These are phyloP conservation scores for Rhea pennata DNA, from an alignment of 2,113 vertebrate genomes.

Conservation along the genomic window DNA sequence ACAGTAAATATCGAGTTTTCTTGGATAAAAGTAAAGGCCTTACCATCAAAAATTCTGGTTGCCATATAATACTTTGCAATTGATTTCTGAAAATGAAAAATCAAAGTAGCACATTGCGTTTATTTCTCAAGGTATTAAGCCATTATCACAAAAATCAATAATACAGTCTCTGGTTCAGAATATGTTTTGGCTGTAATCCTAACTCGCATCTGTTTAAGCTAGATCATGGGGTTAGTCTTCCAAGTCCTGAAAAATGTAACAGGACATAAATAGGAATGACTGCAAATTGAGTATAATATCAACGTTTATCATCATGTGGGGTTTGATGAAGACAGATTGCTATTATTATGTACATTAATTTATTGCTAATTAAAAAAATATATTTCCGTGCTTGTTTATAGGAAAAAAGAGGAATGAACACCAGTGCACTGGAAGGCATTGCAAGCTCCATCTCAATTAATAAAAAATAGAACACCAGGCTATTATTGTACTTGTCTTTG, in stretches of 20 bases:
- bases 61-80: neutral
- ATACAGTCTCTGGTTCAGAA: neutral
- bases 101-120: neutral
- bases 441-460: conserved; percentile 56
- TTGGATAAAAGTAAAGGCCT: neutral
- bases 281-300: conserved; percentile 6
- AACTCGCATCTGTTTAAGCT: neutral
- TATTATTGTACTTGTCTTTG: conserved; percentile 32
- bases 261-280: neutral
- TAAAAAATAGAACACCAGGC: conserved; percentile 45
- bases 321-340: conserved; percentile 13
- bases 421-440: neutral
- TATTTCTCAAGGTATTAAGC: neutral
- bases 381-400: conserved; percentile 56
- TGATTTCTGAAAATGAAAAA: conserved; percentile 25
- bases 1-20: neutral
- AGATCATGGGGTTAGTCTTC: conserved; percentile 7
- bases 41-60: neutral
- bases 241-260: conserved; percentile 20
- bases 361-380: conserved; percentile 67
- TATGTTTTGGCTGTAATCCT: conserved; percentile 18
- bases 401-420: conserved; percentile 36
- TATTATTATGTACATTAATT: conserved; percentile 67
- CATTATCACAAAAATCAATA: neutral
- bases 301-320: neutral